Evolutionary conservation across 2,888 invertebrate genomes (phyloP), one percentile per base, ranked within the genome.

Genomic region (Diarsia rubi): DNA sequence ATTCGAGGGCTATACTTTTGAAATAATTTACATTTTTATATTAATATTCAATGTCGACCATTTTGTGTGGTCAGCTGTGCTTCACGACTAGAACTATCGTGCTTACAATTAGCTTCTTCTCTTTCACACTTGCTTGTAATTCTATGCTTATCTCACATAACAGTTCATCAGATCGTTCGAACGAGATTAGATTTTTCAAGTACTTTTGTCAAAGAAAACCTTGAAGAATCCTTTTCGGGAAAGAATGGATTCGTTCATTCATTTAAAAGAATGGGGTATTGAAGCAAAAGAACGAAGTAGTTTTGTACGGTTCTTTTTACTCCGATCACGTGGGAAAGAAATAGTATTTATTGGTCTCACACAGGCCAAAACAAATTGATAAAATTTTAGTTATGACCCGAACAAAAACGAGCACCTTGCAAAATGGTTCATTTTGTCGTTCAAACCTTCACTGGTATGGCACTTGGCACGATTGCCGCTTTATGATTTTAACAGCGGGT

Each of bases 21-120:
- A 85, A 86, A 87, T 86, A 83, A 85, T 86, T 81, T 85, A 85
- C 84, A 86, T 81, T 85, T 71, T 74, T 79, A 73, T 75, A 88
- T n/a, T n/a, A 87, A 87, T 86, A 85, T 89, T 80, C 89, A 86
- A 89, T 89, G 83, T 87, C 82, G 67, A 89, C 86, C 85, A 86
- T 83, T 80, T 86, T 83, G 69, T 83, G 80, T 88, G 84, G 83
- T 83, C 83, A 81, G 77, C 83, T 84, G 91, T 91, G 91, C 90
- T 88, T 80, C 83, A 90, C 87, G 90, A 91, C 91, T 92, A 92
- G 90, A 89, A 68, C 89, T 90, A 91, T 85, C 86, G 91, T 91
- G 92, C 90, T 86, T 80, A 86, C 85, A 86, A 86, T 82, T 84
- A 88, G 79, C 63, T 79, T 83, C 83, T 67, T 88, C 85, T 86